Evolutionary conservation across 2,888 invertebrate genomes (phyloP).

Genomic region (Orgyia antiqua): DNA sequence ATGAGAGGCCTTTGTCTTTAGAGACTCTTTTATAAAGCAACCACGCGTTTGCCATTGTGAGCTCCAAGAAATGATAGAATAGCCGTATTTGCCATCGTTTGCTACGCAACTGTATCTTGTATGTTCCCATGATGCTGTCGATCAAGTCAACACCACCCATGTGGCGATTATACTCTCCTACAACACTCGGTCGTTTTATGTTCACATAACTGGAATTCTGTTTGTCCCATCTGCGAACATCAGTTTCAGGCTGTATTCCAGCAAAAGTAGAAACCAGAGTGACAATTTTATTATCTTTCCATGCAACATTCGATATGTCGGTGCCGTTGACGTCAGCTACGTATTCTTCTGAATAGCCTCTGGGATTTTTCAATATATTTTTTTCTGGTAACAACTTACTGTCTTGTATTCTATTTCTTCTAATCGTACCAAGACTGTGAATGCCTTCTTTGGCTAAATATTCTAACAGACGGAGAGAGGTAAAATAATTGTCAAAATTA

Average conservation of each 20-base stretch:
- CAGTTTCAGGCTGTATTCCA: constrained; percentile 25
- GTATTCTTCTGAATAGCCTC: constrained; percentile 9
- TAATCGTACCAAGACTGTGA: constrained; percentile 15
- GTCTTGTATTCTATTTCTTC: constrained; percentile 31
- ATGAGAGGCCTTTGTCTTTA: constrained; percentile 5
- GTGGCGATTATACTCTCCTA: constrained; percentile 1
- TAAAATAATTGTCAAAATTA: constrained; percentile 34
- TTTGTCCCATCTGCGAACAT: neutral
- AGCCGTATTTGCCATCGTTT: neutral
- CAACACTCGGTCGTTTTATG: constrained; percentile 19
- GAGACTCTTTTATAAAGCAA: constrained; percentile 16
- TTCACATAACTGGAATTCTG: neutral
- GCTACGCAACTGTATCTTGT: constrained; percentile 12
- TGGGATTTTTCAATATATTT: constrained; percentile 21
- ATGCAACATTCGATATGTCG: constrained; percentile 26
- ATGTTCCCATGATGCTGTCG: constrained; percentile 18
- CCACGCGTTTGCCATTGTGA: constrained; percentile 31
- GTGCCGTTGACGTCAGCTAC: constrained; percentile 21
- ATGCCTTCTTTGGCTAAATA: constrained; percentile 32
- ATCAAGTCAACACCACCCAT: constrained; percentile 4
- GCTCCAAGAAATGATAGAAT: constrained; percentile 18
- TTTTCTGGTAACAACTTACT: constrained; percentile 25
- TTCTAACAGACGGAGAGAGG: constrained; percentile 18
- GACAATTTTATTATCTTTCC: constrained; percentile 41
- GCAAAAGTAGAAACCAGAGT: constrained; percentile 28